Evolutionary conservation across 2,888 invertebrate genomes (phyloP).

Genomic region (Cybosia mesomella): DNA sequence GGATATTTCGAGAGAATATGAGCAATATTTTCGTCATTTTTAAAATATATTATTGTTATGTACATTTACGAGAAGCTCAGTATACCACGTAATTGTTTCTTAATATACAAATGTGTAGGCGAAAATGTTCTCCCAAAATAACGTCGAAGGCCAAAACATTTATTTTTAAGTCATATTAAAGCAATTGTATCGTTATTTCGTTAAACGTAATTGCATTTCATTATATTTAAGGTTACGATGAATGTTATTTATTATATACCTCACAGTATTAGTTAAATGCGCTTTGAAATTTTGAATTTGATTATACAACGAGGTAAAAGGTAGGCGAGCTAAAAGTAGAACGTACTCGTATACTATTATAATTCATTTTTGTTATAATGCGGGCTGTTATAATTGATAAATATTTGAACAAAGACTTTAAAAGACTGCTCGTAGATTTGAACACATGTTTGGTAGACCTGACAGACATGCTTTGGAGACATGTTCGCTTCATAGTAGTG

Average conservation of each 20-base stretch:
- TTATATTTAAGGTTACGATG: constrained; percentile 9
- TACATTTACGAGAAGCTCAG: neutral
- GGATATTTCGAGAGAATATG: neutral
- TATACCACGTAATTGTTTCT: neutral
- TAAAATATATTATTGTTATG: neutral
- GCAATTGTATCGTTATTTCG: constrained; percentile 11
- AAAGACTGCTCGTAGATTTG: too few species aligned
- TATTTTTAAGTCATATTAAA: constrained; percentile 5
- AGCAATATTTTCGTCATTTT: neutral
- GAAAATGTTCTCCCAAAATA: constrained; percentile 1
- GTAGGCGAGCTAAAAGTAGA: neutral
- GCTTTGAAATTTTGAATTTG: neutral
- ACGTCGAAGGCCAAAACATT: constrained; percentile 6
- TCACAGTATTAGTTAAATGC: neutral
- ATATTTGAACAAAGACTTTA: too few species aligned
- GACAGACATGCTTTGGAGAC: too few species aligned
- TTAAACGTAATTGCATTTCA: constrained; percentile 9
- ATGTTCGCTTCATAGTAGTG: too few species aligned
- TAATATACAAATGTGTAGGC: neutral
- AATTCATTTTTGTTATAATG: neutral
- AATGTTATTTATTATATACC: neutral
- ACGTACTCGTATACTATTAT: too few species aligned
- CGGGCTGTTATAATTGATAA: too few species aligned
- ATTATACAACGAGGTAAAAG: neutral
- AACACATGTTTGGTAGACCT: too few species aligned